Base-by-base conservation (phyloP, 1,140 invertebrate species). In the Dendrolimus kikuchii region DNA sequence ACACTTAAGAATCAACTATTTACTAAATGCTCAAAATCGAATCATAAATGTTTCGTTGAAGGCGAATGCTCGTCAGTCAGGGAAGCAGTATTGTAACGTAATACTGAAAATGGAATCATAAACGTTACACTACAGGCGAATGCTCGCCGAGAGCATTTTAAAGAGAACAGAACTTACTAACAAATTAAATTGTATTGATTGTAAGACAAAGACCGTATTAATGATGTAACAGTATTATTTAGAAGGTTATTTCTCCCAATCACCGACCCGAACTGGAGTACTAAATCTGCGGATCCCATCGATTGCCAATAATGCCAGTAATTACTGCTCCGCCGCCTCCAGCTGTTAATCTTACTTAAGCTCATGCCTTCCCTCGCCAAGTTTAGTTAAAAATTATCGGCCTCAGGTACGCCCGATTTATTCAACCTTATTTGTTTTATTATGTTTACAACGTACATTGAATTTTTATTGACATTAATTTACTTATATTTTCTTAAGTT, bases 261-360 rank as follows among this genome's bases (percentile, higher is more conserved):
- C 46, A 38, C 42, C 50, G 42, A 7, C 36, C n/a, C 23, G 49
- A 37, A 45, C 49, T 48, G 52, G 49, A 44, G 42, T 46, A 57
- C 55, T 65, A 68, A 65, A 65, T 68, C 66, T 65, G 54, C 44
- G 55, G 53, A 56, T 56, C 59, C 57, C 57, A 64, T 64, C 62
- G 62, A 64, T 60, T 57, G 58, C 51, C 62, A 68, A 65, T 71
- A 71, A 71, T 68, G 63, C 59, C 60, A 52, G 62, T 65, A 71
- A 71, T 71, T 71, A 71, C 64, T 64, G 56, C 61, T 53, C 59
- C 56, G 49, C 50, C 53, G 51, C 51, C 53, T 59, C 47, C 49
- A 53, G 41, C 62, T 67, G 68, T 71, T 71, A 71, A 71, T 71
- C 68, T 68, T 64, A 71, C 65, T 71, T 71, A 62, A 60, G 68